Percentiles rank a stretch among this genome's conserved stretches.
These are phyloP conservation scores for Blastomussa wellsi DNA, from an alignment of 92 coral and sea anemone species.

Conservation along the genomic window DNA sequence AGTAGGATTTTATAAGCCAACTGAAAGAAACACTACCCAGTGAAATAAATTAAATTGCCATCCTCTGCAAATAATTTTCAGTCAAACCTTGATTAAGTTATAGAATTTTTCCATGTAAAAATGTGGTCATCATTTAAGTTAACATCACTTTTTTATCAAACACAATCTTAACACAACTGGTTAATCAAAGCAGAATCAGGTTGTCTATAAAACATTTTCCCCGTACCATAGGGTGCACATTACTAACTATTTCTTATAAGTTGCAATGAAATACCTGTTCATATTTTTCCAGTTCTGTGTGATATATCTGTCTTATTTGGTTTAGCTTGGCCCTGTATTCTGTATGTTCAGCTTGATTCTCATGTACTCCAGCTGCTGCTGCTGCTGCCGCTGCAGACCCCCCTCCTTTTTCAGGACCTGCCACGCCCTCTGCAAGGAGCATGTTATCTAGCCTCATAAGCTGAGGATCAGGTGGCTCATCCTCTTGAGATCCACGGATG, in stretches of 20 bases:
- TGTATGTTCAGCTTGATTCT: constrained; percentile 97
- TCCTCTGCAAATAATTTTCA: too few relatives aligned
- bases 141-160: too few relatives aligned
- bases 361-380: constrained; percentile 99
- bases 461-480: constrained; percentile 99
- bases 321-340: constrained; percentile 96
- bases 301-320: constrained; percentile 98
- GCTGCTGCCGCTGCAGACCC: constrained; percentile 99
- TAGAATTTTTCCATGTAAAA: too few relatives aligned
- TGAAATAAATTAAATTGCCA: too few relatives aligned
- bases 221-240: not conserved
- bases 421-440: constrained; percentile 99
- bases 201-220: not conserved
- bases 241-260: not conserved
- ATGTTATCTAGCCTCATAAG: constrained; percentile 99
- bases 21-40: too few relatives aligned
- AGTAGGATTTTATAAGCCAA: too few relatives aligned
- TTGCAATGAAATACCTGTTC: constrained; percentile 76
- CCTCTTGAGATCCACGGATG: constrained; percentile 98
- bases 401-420: constrained; percentile 99
- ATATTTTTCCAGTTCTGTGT: constrained; percentile 98
- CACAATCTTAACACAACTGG: not conserved
- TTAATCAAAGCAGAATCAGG: not conserved
- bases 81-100: too few relatives aligned
- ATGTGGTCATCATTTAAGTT: too few relatives aligned